These are phyloP conservation scores for Bos indicus DNA, from an alignment of 2,113 vertebrate species.

Conservation along the genomic window DNA sequence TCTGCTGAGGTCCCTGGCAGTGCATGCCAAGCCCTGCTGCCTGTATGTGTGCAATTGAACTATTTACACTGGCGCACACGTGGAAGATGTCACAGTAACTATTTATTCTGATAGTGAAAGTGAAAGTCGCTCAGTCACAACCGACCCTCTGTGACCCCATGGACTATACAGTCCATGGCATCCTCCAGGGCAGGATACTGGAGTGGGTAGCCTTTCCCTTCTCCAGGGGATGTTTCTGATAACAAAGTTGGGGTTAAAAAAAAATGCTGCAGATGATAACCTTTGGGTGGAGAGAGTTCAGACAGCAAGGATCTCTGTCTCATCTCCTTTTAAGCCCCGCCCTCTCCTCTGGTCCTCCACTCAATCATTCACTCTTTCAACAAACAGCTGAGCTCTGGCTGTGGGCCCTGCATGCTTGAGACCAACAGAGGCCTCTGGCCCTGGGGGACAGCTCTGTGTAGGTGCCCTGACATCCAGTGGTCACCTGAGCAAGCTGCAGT, in stretches of 20 bases:
- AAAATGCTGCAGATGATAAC: not conserved
- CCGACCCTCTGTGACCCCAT: not conserved
- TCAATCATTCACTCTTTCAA: not conserved
- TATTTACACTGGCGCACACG: not conserved
- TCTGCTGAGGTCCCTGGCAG: not conserved
- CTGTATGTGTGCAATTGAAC: fast-evolving
- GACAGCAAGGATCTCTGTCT: not conserved
- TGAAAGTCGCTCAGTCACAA: not conserved
- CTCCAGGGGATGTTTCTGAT: not conserved
- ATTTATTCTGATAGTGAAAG: not conserved
- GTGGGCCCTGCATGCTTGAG: not conserved
- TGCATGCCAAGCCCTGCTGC: not conserved
- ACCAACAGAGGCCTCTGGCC: not conserved
- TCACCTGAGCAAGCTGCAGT: not conserved
- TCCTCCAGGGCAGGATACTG: not conserved
- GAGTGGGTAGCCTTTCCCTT: not conserved
- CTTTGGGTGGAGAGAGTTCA: not conserved
- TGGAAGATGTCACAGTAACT: not conserved
- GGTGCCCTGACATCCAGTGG: not conserved
- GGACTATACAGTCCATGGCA: not conserved
- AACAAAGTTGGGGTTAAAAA: not conserved
- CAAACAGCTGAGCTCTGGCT: not conserved
- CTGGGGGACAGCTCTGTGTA: not conserved
- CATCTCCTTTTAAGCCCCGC: not conserved
- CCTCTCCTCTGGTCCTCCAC: not conserved